These are phyloP conservation scores for Hermodice carunculata DNA, from an alignment of 2,888 invertebrate species.

Conservation along the genomic window DNA sequence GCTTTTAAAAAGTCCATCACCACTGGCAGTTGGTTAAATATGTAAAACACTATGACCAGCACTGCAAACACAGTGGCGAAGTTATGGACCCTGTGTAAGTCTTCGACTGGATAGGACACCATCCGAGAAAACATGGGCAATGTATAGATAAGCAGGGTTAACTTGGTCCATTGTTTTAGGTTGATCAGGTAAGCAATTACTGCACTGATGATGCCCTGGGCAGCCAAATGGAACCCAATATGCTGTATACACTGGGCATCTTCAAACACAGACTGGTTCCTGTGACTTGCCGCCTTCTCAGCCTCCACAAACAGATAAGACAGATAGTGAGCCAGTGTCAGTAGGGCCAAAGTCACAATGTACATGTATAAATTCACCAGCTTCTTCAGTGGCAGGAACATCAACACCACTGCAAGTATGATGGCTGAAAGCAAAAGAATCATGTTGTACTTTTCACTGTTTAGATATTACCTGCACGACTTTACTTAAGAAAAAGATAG, in stretches of 20 bases:
- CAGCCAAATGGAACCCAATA: constrained; percentile 61
- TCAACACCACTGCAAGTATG: constrained; percentile 70
- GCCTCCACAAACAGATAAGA: constrained; percentile 70
- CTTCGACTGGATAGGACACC: constrained; percentile 67
- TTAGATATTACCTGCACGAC: no score
- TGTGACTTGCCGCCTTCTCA: constrained; percentile 48
- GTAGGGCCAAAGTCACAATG: constrained; percentile 68
- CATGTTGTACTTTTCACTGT: no score
- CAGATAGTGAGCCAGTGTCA: constrained; percentile 70
- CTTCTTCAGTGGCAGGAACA: constrained; percentile 71
- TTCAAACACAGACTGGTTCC: constrained; percentile 40
- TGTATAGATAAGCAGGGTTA: constrained; percentile 68
- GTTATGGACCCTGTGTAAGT: constrained; percentile 69
- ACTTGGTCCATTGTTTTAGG: constrained; percentile 38
- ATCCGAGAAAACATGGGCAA: constrained; percentile 72
- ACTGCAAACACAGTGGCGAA: constrained; percentile 69
- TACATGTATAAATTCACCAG: constrained; percentile 73
- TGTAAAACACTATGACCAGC: constrained; percentile 68
- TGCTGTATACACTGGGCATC: constrained; percentile 57
- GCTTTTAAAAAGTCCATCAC: constrained; percentile 58
- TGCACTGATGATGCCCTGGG: constrained; percentile 66
- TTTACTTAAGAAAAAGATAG: no score
- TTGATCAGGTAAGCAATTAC: constrained; percentile 68
- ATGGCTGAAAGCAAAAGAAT: constrained; percentile 68
- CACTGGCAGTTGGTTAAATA: constrained; percentile 67